Evolutionary conservation across 2,113 vertebrate genomes (phyloP).

Genomic region (Xiphophorus couchianus): DNA sequence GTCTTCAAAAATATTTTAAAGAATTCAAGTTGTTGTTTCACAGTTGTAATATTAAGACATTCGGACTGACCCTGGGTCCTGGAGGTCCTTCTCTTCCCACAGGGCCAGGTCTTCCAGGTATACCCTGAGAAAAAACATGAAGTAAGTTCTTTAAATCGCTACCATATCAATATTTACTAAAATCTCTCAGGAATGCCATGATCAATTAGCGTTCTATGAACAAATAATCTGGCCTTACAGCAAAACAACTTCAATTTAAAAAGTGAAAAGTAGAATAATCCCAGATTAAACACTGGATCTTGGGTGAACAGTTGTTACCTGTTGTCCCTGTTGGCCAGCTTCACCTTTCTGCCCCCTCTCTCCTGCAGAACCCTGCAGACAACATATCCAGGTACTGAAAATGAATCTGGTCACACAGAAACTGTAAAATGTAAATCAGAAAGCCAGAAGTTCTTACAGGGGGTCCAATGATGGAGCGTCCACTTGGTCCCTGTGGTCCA

Average conservation of each 20-base stretch:
- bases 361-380: slow-evolving; percentile 84
- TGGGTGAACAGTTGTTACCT: slow-evolving; percentile 78
- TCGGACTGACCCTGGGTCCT: slow-evolving; percentile 88
- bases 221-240: not conserved
- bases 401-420: not conserved
- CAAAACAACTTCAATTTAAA: not conserved
- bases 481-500: slow-evolving; percentile 92
- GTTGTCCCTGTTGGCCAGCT: slow-evolving; percentile 83
- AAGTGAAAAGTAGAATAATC: not conserved
- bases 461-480: slow-evolving; percentile 92
- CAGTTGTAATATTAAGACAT: not conserved
- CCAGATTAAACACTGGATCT: not conserved
- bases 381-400: not conserved
- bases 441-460: slow-evolving; percentile 78
- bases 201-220: not conserved
- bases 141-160: not conserved
- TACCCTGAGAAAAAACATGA: slow-evolving; percentile 77
- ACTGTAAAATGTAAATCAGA: not conserved
- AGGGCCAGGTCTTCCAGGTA: slow-evolving; percentile 85
- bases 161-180: too few relatives aligned
- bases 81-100: slow-evolving; percentile 87
- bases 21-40: not conserved
- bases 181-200: too few relatives aligned
- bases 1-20: not conserved
- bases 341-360: slow-evolving; percentile 93